Evolutionary conservation across 30 jellyfish, hydroid and myxozoan genomes (phyloP).

Genomic region (Pelagia noctiluca): DNA sequence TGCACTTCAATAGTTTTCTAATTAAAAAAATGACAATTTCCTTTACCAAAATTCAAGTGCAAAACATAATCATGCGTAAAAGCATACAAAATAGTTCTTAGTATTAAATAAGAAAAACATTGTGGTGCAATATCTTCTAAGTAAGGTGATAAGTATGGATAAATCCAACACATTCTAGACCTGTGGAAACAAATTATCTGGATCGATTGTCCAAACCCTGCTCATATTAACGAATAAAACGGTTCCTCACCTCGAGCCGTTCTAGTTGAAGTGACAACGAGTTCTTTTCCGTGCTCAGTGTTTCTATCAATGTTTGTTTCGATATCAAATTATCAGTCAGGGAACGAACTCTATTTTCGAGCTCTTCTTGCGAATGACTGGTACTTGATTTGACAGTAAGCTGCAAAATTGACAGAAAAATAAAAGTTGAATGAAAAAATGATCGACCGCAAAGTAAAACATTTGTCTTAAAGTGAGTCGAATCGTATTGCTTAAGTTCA

Average conservation of each 20-base stretch:
- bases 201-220: background rate
- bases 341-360: constrained; percentile 87
- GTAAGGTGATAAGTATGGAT: too few relatives aligned
- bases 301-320: constrained; percentile 89
- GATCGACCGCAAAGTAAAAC: too few relatives aligned
- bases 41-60: too few relatives aligned
- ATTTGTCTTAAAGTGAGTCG: too few relatives aligned
- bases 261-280: constrained; percentile 90
- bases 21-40: too few relatives aligned
- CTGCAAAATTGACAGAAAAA: constrained; percentile 53
- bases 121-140: too few relatives aligned
- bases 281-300: constrained; percentile 93
- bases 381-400: constrained; percentile 55
- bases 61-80: too few relatives aligned
- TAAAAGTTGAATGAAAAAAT: too few relatives aligned
- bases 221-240: background rate
- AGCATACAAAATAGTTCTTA: too few relatives aligned
- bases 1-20: too few relatives aligned
- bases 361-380: constrained; percentile 91
- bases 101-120: too few relatives aligned
- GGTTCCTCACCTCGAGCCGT: constrained; percentile 89
- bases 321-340: constrained; percentile 89
- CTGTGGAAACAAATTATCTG: background rate
- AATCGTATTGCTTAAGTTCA: too few relatives aligned
- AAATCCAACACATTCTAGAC: background rate